Evolutionary conservation across 2,113 vertebrate genomes (phyloP), one percentile per base, ranked within the genome.

Genomic region (Pogona vitticeps): DNA sequence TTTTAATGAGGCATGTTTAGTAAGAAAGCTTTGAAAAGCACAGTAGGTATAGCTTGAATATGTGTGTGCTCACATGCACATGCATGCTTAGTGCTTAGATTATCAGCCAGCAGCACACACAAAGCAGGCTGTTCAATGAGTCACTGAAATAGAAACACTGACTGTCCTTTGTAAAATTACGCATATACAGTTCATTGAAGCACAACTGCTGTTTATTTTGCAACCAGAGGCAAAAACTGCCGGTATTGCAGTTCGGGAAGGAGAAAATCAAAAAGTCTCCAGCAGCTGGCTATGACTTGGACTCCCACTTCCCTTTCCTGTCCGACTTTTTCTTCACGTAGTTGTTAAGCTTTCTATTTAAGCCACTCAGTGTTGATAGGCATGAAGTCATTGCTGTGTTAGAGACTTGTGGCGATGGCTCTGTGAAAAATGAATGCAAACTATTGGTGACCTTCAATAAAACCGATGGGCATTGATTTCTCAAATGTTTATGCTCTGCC

Each of bases 221-320:
- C 76, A 68, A 68, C 17, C 75, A 0, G 0, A 86, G 84, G 82
- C 82, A 90, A 56, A 88, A 83, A 17, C 14, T 0, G 33, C 80
- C 23, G 3, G 46, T 82, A 23, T 52, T 33, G 1, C 0, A 0
- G 0, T 2, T 0, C 0, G 1, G 1, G 15, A 58, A 78, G 18
- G 46, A 68, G 70, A n/a, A 52, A 86, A 58, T 61, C 63, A 14
- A 42, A 71, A 77, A 59, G 40, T 28, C 26, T 70, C 42, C 46
- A 42, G 67, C 75, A 83, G 33, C 52, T 72, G 52, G 52, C 65
- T 70, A 33, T 42, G 46, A 58, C n/a, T 38, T 28, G 21, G 18
- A 20, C 42, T 40, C 46, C 63, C 78, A 26, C 21, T 56, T 76
- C 72, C 71, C 71, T 76, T 58, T 42, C 52, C 77, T 42, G 67